phyloP scores from a whole-genome alignment of 1,140 invertebrate genomes.

The Heterodera carotae region DNA sequence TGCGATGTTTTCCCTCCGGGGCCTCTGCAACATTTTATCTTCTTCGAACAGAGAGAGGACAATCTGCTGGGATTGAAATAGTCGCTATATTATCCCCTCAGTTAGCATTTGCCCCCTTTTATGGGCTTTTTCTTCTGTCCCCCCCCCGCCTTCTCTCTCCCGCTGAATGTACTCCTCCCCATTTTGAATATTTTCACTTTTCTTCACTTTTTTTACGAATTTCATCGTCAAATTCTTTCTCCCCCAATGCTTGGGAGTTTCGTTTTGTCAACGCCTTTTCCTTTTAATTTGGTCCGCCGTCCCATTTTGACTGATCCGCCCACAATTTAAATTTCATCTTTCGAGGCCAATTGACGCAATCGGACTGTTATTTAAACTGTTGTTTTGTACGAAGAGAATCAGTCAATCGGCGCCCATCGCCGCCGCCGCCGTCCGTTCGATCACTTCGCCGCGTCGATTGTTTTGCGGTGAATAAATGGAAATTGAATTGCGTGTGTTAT shows the following conservation, averaged over 20 bases:
- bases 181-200: background rate
- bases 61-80: too few relatives aligned
- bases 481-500: background rate
- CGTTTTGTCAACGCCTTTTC: background rate
- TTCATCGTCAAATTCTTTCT: slow-evolving; percentile 1
- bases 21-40: too few relatives aligned
- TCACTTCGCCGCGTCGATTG: background rate
- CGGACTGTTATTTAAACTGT: slow-evolving; percentile 3
- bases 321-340: background rate
- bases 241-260: background rate
- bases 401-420: background rate
- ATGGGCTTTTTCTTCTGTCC: too few relatives aligned
- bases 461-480: background rate
- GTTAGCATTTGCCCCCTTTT: too few relatives aligned
- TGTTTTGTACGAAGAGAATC: background rate
- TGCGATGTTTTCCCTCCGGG: too few relatives aligned
- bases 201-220: slow-evolving; percentile 5
- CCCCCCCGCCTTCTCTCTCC: too few relatives aligned
- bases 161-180: too few relatives aligned
- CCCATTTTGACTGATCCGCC: background rate
- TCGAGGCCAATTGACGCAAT: slow-evolving; percentile 4
- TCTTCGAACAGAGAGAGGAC: too few relatives aligned
- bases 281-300: background rate
- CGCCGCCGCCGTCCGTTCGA: background rate
- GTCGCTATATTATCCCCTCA: too few relatives aligned